Evolutionary conservation across 2,797 vertebrate species (phyloP).

Genomic region (Tenualosa thibaudeaui): DNA sequence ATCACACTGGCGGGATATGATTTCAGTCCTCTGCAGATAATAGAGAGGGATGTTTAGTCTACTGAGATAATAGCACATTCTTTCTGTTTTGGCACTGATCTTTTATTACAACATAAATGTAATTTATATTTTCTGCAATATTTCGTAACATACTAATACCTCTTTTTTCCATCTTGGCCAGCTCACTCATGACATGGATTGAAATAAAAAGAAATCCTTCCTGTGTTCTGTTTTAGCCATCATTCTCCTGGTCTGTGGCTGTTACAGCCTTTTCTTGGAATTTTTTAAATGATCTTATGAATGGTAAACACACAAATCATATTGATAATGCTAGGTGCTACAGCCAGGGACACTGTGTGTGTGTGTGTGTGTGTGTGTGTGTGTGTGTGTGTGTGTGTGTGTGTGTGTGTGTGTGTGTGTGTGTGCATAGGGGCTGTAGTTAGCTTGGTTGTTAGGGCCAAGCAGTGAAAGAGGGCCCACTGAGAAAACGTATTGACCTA

Average conservation of each 20-base stretch:
- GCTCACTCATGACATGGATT: not conserved
- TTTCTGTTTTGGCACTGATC: not conserved
- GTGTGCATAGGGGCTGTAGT: too few relatives aligned
- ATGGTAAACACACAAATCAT: not conserved
- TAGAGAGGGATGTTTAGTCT: not conserved
- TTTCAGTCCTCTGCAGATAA: not conserved
- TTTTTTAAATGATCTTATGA: not conserved
- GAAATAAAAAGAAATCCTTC: not conserved
- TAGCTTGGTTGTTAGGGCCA: too few relatives aligned
- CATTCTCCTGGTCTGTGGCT: not conserved
- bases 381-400: too few relatives aligned
- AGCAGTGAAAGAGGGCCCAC: too few relatives aligned
- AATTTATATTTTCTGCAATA: not conserved
- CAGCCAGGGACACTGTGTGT: not conserved
- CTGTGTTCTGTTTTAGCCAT: not conserved
- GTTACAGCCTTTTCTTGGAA: not conserved
- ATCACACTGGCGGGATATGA: not conserved
- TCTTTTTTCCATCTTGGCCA: not conserved
- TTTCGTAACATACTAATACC: not conserved
- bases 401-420: too few relatives aligned
- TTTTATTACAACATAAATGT: not conserved
- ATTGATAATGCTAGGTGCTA: not conserved
- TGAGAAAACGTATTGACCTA: too few relatives aligned
- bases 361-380: too few relatives aligned
- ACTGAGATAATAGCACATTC: not conserved